A percentile compares a stretch with the other conserved stretches of the same genome.
phyloP scores from a whole-genome alignment of 2,888 invertebrate genomes.

The Dasysyrphus tricinctus region DNA sequence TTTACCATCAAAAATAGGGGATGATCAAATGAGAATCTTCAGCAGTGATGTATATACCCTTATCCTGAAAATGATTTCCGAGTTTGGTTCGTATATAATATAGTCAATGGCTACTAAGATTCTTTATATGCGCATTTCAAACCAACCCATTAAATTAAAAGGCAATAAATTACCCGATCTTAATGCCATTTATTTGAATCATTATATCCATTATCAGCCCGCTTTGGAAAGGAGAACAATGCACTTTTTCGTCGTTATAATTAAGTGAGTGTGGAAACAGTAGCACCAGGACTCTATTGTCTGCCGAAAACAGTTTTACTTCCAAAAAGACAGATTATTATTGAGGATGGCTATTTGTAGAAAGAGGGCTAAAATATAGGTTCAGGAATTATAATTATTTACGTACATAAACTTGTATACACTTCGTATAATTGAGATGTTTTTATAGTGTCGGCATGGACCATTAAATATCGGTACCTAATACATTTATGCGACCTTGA shows the following conservation, averaged over 20 bases:
- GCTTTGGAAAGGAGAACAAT: constrained; percentile 52
- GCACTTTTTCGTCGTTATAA: constrained; percentile 58
- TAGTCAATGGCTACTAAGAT: constrained; percentile 28
- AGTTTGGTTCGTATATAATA: neutral
- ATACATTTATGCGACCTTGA: neutral
- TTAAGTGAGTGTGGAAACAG: constrained; percentile 55
- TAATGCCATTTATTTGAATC: constrained; percentile 79
- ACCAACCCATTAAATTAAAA: constrained; percentile 83
- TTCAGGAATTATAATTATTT: constrained; percentile 4
- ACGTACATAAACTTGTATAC: neutral
- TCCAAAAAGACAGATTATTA: constrained; percentile 24
- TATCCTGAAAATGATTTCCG: constrained; percentile 19
- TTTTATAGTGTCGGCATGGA: neutral
- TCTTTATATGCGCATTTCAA: constrained; percentile 56
- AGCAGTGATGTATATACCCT: neutral
- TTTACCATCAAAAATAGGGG: constrained; percentile 46
- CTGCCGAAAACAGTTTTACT: constrained; percentile 27
- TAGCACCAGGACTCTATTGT: constrained; percentile 44
- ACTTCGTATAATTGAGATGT: constrained; percentile 34
- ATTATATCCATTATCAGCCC: constrained; percentile 72
- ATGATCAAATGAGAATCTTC: constrained; percentile 56
- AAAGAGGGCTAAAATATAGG: constrained; percentile 3
- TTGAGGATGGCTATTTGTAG: constrained; percentile 36
- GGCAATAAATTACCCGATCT: constrained; percentile 82
- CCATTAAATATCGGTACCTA: constrained; percentile 1